A percentile compares a stretch with the other conserved stretches of the same genome.
Evolutionary conservation across 2,113 vertebrate species (phyloP).

Genomic region (Nyctereutes procyonoides): DNA sequence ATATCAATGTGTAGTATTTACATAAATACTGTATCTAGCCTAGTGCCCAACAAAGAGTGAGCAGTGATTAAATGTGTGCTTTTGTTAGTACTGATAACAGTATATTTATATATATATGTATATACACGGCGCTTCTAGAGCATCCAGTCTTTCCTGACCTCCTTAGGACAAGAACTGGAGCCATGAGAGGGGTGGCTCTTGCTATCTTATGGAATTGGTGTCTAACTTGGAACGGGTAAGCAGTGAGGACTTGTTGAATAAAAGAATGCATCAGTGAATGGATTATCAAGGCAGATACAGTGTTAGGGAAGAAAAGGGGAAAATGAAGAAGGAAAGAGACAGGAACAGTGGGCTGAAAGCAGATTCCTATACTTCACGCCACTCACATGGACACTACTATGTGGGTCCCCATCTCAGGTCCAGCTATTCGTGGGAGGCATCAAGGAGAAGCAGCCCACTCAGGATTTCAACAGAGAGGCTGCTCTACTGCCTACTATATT

Average conservation of each 20-base stretch:
- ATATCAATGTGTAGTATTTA: neutral
- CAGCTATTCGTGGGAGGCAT: rapidly evolving
- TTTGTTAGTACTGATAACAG: neutral
- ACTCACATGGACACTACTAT: rapidly evolving
- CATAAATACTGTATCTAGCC: neutral
- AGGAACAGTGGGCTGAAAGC: neutral
- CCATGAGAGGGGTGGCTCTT: neutral
- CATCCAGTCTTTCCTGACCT: neutral
- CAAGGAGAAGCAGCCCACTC: neutral
- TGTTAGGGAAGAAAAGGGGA: neutral
- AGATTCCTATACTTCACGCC: neutral
- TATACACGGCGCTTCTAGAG: rapidly evolving
- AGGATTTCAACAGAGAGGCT: neutral
- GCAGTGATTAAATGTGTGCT: neutral
- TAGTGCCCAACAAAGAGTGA: neutral
- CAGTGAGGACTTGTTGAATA: neutral
- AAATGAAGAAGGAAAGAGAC: neutral
- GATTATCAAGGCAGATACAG: neutral
- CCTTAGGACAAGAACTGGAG: neutral
- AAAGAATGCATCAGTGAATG: neutral
- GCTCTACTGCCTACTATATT: rapidly evolving
- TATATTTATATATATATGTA: neutral
- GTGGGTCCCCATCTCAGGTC: too few species aligned
- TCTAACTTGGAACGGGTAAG: neutral
- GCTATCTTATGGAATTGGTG: rapidly evolving